Evolutionary conservation across 1,140 invertebrate species (phyloP).

Genomic region (Achatina immaculata): DNA sequence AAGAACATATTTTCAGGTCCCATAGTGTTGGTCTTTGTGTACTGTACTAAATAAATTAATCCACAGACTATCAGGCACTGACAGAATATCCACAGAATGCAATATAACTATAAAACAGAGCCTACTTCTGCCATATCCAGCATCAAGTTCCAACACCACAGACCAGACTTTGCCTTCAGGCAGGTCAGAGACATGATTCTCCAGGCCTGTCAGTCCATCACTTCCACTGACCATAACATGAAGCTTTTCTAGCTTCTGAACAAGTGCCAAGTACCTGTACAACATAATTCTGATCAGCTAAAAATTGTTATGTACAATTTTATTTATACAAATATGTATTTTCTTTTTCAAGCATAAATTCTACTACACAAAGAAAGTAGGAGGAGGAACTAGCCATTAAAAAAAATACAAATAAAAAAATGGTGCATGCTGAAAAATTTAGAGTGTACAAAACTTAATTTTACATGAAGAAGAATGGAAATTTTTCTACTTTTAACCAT

Average conservation of each 20-base stretch:
- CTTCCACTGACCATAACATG: constrained; percentile 67
- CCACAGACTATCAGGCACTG: background rate
- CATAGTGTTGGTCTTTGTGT: background rate
- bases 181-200: constrained; percentile 33
- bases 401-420: too few species aligned
- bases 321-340: constrained; percentile 6
- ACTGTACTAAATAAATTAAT: constrained; percentile 1
- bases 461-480: too few species aligned
- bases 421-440: background rate
- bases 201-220: constrained; percentile 49
- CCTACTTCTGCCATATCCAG: constrained; percentile 65
- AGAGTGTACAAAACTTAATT: too few species aligned
- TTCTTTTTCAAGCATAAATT: too few species aligned
- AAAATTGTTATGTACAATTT: background rate
- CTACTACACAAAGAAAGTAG: too few species aligned
- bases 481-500: too few species aligned
- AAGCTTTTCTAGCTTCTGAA: constrained; percentile 60
- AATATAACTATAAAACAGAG: constrained; percentile 19
- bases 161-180: constrained; percentile 61
- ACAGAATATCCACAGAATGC: background rate
- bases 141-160: constrained; percentile 65
- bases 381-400: too few species aligned
- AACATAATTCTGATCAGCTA: background rate
- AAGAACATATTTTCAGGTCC: too few species aligned
- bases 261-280: constrained; percentile 29